phyloP scores from a whole-genome alignment of 37 sponge, comb jelly and placozoan genomes.

The Tethya wilhelma region DNA sequence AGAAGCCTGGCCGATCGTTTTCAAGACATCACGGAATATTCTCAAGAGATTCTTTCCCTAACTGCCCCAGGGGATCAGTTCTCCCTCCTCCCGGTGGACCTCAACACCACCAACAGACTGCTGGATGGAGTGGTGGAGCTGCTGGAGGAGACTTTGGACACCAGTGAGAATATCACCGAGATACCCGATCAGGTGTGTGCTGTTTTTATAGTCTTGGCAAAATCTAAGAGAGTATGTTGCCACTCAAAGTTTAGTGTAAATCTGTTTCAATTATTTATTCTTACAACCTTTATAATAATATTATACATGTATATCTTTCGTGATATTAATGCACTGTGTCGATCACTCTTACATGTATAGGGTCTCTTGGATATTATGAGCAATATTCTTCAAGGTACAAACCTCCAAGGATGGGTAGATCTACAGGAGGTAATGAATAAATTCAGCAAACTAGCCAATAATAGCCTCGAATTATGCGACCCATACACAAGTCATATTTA shows the following conservation, averaged over 20 bases:
- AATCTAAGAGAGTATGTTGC: too few relatives aligned
- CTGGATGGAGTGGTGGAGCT: constrained; percentile 3
- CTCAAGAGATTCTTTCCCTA: background rate
- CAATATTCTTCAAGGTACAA: constrained; percentile 26
- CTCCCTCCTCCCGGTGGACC: constrained; percentile 33
- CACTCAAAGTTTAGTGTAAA: background rate
- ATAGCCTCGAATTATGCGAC: too few relatives aligned
- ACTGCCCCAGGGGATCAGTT: background rate
- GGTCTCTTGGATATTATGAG: constrained; percentile 28
- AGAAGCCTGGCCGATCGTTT: background rate
- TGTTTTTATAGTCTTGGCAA: background rate
- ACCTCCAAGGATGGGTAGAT: constrained; percentile 45
- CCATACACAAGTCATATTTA: too few relatives aligned
- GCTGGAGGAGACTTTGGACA: background rate
- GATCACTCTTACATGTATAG: too few relatives aligned
- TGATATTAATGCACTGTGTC: too few relatives aligned
- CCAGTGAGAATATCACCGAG: background rate
- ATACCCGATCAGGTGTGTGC: background rate
- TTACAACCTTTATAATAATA: too few relatives aligned
- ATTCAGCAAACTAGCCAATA: background rate
- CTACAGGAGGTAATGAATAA: constrained; percentile 24
- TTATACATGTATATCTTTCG: too few relatives aligned
- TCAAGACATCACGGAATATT: background rate
- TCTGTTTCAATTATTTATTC: background rate
- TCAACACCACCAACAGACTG: constrained; percentile 42